Conservation (phyloP, 2,888 invertebrate genomes). For the Heliconius erato region DNA sequence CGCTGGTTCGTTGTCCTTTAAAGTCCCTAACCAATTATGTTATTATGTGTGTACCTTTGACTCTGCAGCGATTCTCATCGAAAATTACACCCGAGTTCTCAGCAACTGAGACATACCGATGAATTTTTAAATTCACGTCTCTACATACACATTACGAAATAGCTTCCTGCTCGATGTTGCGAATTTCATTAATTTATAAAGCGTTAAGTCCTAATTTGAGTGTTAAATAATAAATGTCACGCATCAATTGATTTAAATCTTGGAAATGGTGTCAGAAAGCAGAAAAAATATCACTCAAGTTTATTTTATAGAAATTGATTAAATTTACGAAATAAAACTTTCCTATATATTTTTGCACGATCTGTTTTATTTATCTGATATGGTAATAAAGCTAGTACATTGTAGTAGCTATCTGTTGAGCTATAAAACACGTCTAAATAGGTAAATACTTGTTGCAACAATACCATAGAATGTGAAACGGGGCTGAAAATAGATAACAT, state of each 20-base stretch:
- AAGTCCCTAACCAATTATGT: constrained; percentile 77
- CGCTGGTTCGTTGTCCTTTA: constrained; percentile 72
- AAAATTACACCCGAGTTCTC: constrained; percentile 58
- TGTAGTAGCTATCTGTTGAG: background rate
- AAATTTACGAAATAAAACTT: background rate
- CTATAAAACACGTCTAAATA: background rate
- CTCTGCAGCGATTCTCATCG: constrained; percentile 75
- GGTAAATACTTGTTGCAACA: constrained; percentile 26
- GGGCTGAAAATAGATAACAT: constrained; percentile 32
- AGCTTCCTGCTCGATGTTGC: constrained; percentile 39
- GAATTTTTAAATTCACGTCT: constrained; percentile 54
- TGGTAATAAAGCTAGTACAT: background rate
- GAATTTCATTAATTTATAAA: constrained; percentile 35
- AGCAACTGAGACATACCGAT: constrained; percentile 48
- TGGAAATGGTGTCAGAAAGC: constrained; percentile 4
- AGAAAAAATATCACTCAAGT: background rate
- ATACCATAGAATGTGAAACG: constrained; percentile 31
- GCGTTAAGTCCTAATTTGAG: background rate
- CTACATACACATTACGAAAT: constrained; percentile 43
- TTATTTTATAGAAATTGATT: background rate
- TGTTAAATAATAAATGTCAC: constrained; percentile 24
- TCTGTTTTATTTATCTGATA: constrained; percentile 4
- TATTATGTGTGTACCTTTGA: constrained; percentile 72
- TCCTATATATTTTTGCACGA: background rate
- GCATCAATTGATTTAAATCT: constrained; percentile 21